Percentiles rank a stretch among this genome's conserved stretches.
These are phyloP conservation scores for Nesidiocoris tenuis DNA, from an alignment of 2,888 invertebrate species.

Conservation along the genomic window DNA sequence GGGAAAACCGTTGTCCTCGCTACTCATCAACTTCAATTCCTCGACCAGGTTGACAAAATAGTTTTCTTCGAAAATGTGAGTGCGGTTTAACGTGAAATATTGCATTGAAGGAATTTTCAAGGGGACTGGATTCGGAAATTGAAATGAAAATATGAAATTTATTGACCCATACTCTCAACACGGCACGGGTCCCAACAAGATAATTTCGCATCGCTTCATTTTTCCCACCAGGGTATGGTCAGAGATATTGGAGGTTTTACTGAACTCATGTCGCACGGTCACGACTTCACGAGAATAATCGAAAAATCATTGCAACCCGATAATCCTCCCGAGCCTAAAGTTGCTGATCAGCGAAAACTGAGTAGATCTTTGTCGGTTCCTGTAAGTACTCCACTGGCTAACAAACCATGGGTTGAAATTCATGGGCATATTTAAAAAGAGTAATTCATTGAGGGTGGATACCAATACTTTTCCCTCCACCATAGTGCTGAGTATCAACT, in stretches of 20 bases:
- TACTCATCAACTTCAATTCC: conserved; percentile 81
- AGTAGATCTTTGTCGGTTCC: conserved; percentile 5
- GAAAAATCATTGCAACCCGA: conserved; percentile 4
- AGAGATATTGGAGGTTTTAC: conserved; percentile 28
- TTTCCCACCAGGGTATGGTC: conserved; percentile 33
- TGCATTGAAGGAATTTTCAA: no score
- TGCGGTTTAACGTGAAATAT: neutral
- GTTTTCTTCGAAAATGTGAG: conserved; percentile 67
- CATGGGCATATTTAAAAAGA: no score
- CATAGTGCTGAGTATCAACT: no score
- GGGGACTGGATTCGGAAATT: no score
- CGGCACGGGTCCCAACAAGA: no score
- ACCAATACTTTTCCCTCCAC: no score
- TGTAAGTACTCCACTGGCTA: neutral
- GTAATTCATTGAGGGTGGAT: no score
- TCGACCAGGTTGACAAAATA: conserved; percentile 65
- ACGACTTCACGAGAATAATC: conserved; percentile 30
- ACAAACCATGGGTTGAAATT: neutral
- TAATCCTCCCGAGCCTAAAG: conserved; percentile 2
- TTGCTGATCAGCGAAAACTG: neutral
- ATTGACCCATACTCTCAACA: no score
- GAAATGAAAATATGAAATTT: no score
- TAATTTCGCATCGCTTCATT: no score
- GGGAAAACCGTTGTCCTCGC: conserved; percentile 72
- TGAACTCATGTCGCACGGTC: conserved; percentile 25